Conservation (phyloP, 2,888 invertebrate genomes). For the Lagria hirta region DNA sequence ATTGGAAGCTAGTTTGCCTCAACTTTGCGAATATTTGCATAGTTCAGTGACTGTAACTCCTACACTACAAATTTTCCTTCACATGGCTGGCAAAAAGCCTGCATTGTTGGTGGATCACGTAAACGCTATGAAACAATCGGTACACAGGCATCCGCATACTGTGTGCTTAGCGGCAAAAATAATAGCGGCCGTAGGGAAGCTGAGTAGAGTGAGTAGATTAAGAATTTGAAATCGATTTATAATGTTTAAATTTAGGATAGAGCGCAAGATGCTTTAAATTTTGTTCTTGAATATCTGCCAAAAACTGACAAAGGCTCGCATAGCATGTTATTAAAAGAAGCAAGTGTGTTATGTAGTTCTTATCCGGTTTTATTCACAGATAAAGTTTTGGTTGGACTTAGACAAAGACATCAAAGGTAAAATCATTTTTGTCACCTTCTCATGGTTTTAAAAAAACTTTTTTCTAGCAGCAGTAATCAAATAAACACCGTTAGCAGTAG, state of each 20-base stretch:
- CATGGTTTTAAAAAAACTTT: too few species aligned
- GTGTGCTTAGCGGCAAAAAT: slow-evolving; percentile 70
- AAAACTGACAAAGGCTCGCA: slow-evolving; percentile 73
- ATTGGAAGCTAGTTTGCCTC: slow-evolving; percentile 78
- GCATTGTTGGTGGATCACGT: slow-evolving; percentile 71
- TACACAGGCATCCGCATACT: slow-evolving; percentile 66
- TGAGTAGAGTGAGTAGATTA: slow-evolving; percentile 60
- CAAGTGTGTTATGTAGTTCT: slow-evolving; percentile 76
- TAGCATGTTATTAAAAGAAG: slow-evolving; percentile 75
- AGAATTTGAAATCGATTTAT: background rate
- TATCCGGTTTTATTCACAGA: slow-evolving; percentile 81
- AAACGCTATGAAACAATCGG: slow-evolving; percentile 66
- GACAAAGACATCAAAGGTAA: slow-evolving; percentile 62
- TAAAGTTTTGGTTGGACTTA: slow-evolving; percentile 72
- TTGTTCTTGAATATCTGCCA: slow-evolving; percentile 74
- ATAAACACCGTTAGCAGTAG: slow-evolving; percentile 30
- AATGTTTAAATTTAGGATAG: slow-evolving; percentile 61
- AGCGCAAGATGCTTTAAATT: slow-evolving; percentile 79
- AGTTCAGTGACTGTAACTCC: slow-evolving; percentile 62
- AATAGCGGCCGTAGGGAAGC: slow-evolving; percentile 70
- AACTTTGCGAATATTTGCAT: slow-evolving; percentile 75
- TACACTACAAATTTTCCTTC: slow-evolving; percentile 73
- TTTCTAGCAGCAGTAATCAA: slow-evolving; percentile 38
- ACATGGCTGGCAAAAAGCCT: slow-evolving; percentile 72
- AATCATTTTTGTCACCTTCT: slow-evolving; percentile 4